Conservation (phyloP, 2,888 invertebrate species). For the Cephus spinipes region DNA sequence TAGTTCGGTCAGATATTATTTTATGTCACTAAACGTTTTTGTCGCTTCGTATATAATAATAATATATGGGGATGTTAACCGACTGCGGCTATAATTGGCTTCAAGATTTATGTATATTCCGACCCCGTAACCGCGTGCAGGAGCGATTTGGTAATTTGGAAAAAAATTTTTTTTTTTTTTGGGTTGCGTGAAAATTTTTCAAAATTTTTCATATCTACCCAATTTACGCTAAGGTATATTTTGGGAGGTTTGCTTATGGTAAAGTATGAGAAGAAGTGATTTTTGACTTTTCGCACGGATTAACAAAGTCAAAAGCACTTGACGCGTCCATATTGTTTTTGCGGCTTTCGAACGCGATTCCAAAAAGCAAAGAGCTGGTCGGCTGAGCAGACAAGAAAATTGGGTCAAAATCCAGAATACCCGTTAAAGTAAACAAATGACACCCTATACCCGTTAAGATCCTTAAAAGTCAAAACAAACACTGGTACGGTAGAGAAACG, state of each 20-base stretch:
- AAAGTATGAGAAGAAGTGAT: slow-evolving; percentile 15
- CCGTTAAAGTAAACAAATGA: slow-evolving; percentile 33
- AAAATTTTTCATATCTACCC: slow-evolving; percentile 2
- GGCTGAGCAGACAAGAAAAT: slow-evolving; percentile 12
- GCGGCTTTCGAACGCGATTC: slow-evolving; percentile 16
- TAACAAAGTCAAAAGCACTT: not conserved
- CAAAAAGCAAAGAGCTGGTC: not conserved
- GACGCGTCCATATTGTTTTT: slow-evolving; percentile 22
- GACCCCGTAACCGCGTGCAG: not conserved
- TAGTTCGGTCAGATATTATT: slow-evolving; percentile 30
- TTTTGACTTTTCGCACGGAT: slow-evolving; percentile 18
- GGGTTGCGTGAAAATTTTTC: slow-evolving; percentile 11
- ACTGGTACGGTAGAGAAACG: not conserved
- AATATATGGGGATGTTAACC: not conserved
- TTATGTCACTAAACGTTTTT: slow-evolving; percentile 12
- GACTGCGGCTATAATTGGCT: not conserved
- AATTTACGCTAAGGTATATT: slow-evolving; percentile 2
- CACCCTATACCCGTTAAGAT: not conserved
- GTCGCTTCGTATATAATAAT: slow-evolving; percentile 7
- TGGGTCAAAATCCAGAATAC: slow-evolving; percentile 16
- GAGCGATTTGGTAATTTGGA: not conserved
- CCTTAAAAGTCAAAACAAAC: not conserved
- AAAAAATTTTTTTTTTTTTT: too few species aligned
- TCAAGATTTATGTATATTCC: not conserved
- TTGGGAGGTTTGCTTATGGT: too few species aligned